Percentiles rank a stretch among this genome's conserved stretches.
Conservation (phyloP, 1,140 invertebrate genomes). For the Nixonia krombeini region DNA sequence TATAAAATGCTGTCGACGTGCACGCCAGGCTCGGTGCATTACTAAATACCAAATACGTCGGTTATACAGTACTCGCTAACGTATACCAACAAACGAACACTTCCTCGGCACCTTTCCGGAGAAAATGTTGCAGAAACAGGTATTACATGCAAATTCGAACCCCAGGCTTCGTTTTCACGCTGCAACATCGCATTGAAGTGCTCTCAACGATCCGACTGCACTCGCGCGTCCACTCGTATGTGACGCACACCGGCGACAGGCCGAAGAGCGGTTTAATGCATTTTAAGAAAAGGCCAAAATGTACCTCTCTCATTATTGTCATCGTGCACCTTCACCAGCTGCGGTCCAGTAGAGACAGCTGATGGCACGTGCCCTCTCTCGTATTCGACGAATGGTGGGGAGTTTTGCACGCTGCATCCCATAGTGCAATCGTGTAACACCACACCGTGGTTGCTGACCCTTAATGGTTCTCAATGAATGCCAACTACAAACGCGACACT, state of each 20-base stretch:
- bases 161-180: no score
- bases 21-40: no score
- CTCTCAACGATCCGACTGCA: no score
- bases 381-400: slow-evolving; percentile 48
- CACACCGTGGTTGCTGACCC: slow-evolving; percentile 35
- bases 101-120: no score
- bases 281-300: slow-evolving; percentile 40
- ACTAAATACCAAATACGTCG: no score
- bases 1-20: no score
- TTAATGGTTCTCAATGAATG: slow-evolving; percentile 54
- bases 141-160: no score
- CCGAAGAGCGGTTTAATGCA: slow-evolving; percentile 10
- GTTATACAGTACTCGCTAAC: no score
- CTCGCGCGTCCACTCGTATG: slow-evolving; percentile 11
- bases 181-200: no score
- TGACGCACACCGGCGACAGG: not conserved
- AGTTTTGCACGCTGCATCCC: slow-evolving; percentile 45
- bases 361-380: slow-evolving; percentile 67
- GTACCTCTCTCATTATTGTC: slow-evolving; percentile 36
- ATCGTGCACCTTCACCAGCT: slow-evolving; percentile 56
- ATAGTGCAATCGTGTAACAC: slow-evolving; percentile 54
- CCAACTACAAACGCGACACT: no score
- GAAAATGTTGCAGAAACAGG: no score
- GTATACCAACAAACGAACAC: no score
- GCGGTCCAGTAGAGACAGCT: slow-evolving; percentile 65